Base-by-base conservation (phyloP, 2,797 vertebrate genomes). In the Typhlichthys subterraneus region DNA sequence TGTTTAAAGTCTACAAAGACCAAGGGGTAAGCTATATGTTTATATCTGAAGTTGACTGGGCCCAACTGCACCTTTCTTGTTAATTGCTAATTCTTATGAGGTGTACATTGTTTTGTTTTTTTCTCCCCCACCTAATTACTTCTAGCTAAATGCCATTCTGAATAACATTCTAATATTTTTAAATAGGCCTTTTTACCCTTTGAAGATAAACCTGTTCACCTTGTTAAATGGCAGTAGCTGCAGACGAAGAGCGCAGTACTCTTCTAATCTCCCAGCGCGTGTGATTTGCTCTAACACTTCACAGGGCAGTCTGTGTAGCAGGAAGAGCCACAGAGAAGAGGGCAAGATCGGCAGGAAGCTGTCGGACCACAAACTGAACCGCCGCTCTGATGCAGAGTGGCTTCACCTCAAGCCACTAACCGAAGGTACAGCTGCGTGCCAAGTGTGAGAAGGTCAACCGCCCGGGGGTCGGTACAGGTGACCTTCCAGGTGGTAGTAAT, bases 1-100 rank as follows among this genome's bases (percentile, higher is more conserved):
- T 99, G 95, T 96, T 96, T 86, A 96, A 98, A 77, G 95, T 98
- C 83, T 97, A 95, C 88, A 97, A 90, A 75, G 96, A 95, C 64
- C 93, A 93, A 70, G 86, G 80, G 94, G 98, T 98, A 75, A 87
- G 89, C 45, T 7, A 48, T 14, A n/a, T 48, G 12, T 14, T 12
- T 48, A 4, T 14, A 1, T 14, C 47, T 14, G n/a, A 5, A 31
- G 15, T 31, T 48, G 54, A 13, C 52, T 29, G 31, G 14, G 14
- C 14, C 45, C 23, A 1, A 53, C 45, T 59, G 56, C 0, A 29
- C 46, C 9, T 42, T 42, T 42, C 38, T 42, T 9, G 38, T 42
- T 42, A 42, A 42, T 42, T 42, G 38, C 38, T 42, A 42, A 42
- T 42, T 8, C 9, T 42, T 42, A 8, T 42, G 38, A 9, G 38